A percentile compares a stretch with the other conserved stretches of the same genome.
Conservation (phyloP, 2,888 invertebrate species). For the Drosophila kuntzei region DNA sequence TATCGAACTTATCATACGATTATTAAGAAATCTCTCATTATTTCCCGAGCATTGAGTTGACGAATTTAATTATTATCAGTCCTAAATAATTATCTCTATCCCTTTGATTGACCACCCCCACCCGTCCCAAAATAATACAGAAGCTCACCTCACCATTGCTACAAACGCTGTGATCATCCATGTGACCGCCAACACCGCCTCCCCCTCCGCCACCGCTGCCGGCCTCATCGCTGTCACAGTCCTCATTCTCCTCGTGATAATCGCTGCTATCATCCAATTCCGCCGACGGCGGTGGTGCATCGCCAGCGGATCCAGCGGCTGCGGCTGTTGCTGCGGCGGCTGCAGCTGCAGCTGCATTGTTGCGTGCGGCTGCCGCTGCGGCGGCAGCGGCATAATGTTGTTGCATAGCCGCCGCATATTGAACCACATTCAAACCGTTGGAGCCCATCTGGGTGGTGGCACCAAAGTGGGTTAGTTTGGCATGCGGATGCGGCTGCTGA, state of each 20-base stretch:
- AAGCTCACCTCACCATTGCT: conserved; percentile 85
- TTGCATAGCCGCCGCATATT: conserved; percentile 83
- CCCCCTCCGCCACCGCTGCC: conserved; percentile 75
- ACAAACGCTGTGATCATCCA: conserved; percentile 85
- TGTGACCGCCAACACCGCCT: conserved; percentile 67
- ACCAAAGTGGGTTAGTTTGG: conserved; percentile 74
- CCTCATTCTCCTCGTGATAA: conserved; percentile 83
- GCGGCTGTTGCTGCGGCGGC: conserved; percentile 51
- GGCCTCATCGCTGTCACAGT: conserved; percentile 83
- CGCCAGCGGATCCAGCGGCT: conserved; percentile 14
- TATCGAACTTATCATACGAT: no score
- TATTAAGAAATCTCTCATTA: no score
- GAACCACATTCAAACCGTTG: conserved; percentile 82
- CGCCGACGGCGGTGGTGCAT: conserved; percentile 65
- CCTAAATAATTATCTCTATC: no score
- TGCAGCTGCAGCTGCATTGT: conserved; percentile 73
- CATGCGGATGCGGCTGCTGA: conserved; percentile 60
- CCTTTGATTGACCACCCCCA: not conserved
- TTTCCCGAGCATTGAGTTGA: no score
- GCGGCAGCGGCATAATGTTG: conserved; percentile 83
- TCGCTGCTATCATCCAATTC: conserved; percentile 84
- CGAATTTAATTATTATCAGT: no score
- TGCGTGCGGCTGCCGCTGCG: conserved; percentile 78
- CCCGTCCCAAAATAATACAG: conserved; percentile 72
- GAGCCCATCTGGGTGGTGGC: conserved; percentile 74